Base-by-base conservation (phyloP, 2,888 invertebrate species). In the Drosophila longiperda region DNA sequence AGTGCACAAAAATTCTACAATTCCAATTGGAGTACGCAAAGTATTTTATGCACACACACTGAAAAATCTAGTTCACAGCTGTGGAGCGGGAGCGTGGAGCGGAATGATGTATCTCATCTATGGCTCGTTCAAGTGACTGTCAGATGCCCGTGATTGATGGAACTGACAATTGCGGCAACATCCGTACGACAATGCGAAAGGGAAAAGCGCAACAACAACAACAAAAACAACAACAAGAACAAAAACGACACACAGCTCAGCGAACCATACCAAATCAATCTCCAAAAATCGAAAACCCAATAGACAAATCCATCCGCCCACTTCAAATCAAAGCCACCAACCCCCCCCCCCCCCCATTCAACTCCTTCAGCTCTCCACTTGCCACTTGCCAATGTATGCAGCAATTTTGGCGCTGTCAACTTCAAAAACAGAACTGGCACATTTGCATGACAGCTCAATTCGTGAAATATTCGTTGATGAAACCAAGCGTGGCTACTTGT, bases 371-470 rank as follows among this genome's bases (percentile, higher is more conserved):
- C 29, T 33, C 26, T 23, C n/a, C n/a, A n/a, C n/a, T n/a, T n/a
- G 1, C 50, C 66, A 57, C 60, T 55, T 55, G 15, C 71, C 71
- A 52, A 72, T 81, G 69, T 86, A 75, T 81, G 70, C 77, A 66
- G 75, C 87, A 88, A 88, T 87, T 90, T 90, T 80, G 81, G 52
- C 61, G 83, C 86, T 88, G 86, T 90, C 86, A 90, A 86, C 83
- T 87, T 90, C 78, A 80, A 90, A 88, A 86, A 83, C 87, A 78
- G 86, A 83, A 78, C 86, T 89, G 83, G 76, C 90, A 90, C 78
- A 86, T 90, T 86, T 86, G 90, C 90, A 90, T 86, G 86, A 88
- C 89, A 90, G 90, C 89, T 90, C 89, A 83, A 83, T 90, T 86
- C 87, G 77, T 87, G 83, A 86, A 82, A 88, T 86, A 88, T 90